Percentiles rank a stretch among this genome's conserved stretches.
phyloP scores from a whole-genome alignment of 2,113 vertebrate genomes.

The Tretioscincus oriximinensis region DNA sequence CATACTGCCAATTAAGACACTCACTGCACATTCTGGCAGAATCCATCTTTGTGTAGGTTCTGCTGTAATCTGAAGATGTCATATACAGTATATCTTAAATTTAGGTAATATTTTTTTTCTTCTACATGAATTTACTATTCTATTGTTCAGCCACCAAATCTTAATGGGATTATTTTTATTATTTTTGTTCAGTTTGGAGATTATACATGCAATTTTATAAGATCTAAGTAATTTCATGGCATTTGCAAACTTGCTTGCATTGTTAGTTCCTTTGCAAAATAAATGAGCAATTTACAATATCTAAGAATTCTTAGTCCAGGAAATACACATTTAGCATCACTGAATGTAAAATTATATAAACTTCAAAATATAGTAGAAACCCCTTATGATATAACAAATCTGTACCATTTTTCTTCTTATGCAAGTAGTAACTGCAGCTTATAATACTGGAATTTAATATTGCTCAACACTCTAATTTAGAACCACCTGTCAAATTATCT shows the following conservation, averaged over 20 bases:
- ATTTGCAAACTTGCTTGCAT: background rate
- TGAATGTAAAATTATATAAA: background rate
- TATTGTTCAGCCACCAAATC: background rate
- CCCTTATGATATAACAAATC: conserved; percentile 23
- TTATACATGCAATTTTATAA: background rate
- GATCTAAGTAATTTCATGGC: background rate
- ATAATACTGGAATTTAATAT: conserved; percentile 52
- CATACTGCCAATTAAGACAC: too few species aligned
- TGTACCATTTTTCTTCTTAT: conserved; percentile 55
- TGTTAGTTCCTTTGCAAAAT: background rate
- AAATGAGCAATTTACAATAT: conserved; percentile 45
- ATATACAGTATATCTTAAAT: background rate
- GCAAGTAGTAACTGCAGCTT: background rate
- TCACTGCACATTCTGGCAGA: background rate
- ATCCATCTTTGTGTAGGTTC: background rate
- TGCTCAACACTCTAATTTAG: conserved; percentile 53
- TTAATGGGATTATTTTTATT: background rate
- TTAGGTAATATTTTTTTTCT: background rate
- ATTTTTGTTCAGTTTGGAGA: background rate
- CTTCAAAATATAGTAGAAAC: conserved; percentile 38
- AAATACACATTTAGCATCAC: background rate
- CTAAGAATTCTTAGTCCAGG: conserved; percentile 29
- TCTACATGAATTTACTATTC: background rate
- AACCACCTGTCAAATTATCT: conserved; percentile 48
- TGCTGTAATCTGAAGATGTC: background rate